These are phyloP conservation scores for Muraenolepis orangiensis DNA, from an alignment of 2,797 vertebrate genomes.

Conservation along the genomic window DNA sequence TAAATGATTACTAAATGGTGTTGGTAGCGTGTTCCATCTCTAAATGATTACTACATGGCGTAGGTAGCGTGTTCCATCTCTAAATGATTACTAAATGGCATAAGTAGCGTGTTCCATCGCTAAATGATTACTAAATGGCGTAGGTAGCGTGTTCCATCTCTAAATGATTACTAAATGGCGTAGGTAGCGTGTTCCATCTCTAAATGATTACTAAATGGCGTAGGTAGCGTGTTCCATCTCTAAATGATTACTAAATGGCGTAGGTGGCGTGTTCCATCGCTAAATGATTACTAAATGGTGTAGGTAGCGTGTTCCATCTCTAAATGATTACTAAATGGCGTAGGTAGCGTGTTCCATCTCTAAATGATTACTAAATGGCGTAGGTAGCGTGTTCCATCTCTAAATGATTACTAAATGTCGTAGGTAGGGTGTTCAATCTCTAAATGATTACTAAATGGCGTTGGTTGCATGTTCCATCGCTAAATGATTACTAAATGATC, in stretches of 20 bases:
- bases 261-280: not conserved
- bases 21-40: not conserved
- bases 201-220: not conserved
- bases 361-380: not conserved
- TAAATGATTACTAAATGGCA: not conserved
- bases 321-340: not conserved
- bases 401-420: not conserved
- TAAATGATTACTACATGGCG: not conserved
- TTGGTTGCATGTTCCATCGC: not conserved
- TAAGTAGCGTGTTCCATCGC: not conserved
- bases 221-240: not conserved
- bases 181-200: not conserved
- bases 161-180: not conserved
- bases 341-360: not conserved
- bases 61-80: not conserved
- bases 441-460: not conserved
- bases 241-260: not conserved
- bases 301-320: not conserved
- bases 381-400: not conserved
- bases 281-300: not conserved
- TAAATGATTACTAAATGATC: not conserved
- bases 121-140: not conserved
- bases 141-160: not conserved
- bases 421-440: not conserved
- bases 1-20: not conserved